Evolutionary conservation across 2,888 invertebrate species (phyloP).

Genomic region (Synanthedon tipuliformis): DNA sequence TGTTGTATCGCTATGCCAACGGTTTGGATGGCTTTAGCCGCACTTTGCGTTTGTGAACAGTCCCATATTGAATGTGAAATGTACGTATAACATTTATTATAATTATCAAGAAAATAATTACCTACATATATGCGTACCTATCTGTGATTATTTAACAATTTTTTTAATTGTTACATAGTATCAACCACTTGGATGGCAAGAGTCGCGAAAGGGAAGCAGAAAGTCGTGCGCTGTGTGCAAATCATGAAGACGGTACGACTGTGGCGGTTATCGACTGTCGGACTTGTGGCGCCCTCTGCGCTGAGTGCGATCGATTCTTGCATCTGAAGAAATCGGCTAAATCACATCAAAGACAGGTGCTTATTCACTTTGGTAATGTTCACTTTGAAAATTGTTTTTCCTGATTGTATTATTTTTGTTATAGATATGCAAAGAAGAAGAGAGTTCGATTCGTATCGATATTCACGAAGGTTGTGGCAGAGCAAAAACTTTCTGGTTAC

Average conservation of each 20-base stretch:
- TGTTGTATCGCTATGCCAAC: constrained; percentile 86
- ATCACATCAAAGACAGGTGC: constrained; percentile 83
- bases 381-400: background rate
- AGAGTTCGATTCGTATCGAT: constrained; percentile 95
- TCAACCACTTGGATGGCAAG: background rate
- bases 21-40: constrained; percentile 92
- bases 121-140: background rate
- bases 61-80: constrained; percentile 80
- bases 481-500: constrained; percentile 94
- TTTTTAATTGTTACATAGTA: background rate
- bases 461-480: constrained; percentile 97
- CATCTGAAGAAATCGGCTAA: constrained; percentile 91
- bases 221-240: constrained; percentile 85
- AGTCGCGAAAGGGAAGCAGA: background rate
- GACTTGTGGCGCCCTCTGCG: constrained; percentile 91
- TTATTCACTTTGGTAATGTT: background rate
- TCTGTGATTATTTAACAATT: background rate
- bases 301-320: constrained; percentile 95
- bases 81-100: background rate
- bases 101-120: background rate
- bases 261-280: constrained; percentile 93
- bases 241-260: constrained; percentile 96
- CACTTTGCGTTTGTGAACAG: constrained; percentile 91
- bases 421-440: constrained; percentile 94
- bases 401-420: background rate